phyloP scores from a whole-genome alignment of 2,797 vertebrate species.

The Leptatherina wallacei region DNA sequence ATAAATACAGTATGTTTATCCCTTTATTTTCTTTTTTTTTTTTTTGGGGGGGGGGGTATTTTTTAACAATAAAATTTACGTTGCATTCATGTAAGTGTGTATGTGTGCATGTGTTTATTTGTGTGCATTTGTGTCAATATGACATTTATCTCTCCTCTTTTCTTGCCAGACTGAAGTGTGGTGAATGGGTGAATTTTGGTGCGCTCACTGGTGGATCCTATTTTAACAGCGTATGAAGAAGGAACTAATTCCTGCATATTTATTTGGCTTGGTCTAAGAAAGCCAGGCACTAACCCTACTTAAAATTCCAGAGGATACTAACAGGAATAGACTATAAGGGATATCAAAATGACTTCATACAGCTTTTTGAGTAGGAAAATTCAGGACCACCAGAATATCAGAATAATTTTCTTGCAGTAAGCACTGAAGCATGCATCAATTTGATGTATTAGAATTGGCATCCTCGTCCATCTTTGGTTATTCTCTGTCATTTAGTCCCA shows the following conservation, averaged over 20 bases:
- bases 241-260: slow-evolving; percentile 83
- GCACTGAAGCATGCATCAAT: slow-evolving; percentile 37
- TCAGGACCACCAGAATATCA: slow-evolving; percentile 40
- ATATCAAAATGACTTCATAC: slow-evolving; percentile 37
- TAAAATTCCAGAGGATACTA: slow-evolving; percentile 66
- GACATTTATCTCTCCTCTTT: slow-evolving; percentile 57
- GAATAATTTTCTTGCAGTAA: slow-evolving; percentile 51
- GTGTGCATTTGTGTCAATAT: slow-evolving; percentile 40
- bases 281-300: slow-evolving; percentile 72
- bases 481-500: slow-evolving; percentile 52
- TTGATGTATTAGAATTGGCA: slow-evolving; percentile 46
- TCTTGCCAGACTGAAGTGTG: slow-evolving; percentile 61
- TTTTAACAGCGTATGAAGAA: slow-evolving; percentile 71
- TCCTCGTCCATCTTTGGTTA: slow-evolving; percentile 40
- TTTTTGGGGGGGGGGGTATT: background rate
- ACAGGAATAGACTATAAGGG: slow-evolving; percentile 46
- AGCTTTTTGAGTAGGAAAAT: slow-evolving; percentile 49
- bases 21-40: slow-evolving; percentile 14
- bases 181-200: slow-evolving; percentile 78
- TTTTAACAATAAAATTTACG: too few species aligned
- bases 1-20: slow-evolving; percentile 17
- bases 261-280: slow-evolving; percentile 74
- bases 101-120: slow-evolving; percentile 9
- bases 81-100: background rate
- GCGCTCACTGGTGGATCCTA: slow-evolving; percentile 68